Evolutionary conservation across 2,113 vertebrate species (phyloP), one percentile per base, ranked within the genome.

Genomic region (Lampris incognitus): DNA sequence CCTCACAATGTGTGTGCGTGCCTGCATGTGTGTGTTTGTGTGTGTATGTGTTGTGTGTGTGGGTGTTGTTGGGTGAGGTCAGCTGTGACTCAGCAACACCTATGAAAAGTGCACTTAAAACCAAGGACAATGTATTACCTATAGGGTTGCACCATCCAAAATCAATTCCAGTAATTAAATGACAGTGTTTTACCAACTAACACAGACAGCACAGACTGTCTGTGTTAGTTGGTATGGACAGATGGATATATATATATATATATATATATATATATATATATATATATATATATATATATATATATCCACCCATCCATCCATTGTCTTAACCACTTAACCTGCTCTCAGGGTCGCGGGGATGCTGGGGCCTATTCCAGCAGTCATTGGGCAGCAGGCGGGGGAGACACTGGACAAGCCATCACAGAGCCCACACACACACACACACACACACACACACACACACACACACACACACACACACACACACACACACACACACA

Each of bases 31-130:
- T 48, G 66, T 24, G 57, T 51, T n/a, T 52, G 59, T 58, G 68
- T 62, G 64, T 13, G 8, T 52, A 9, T 13, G 50, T 52, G 50
- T 24, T 13, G 50, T 52, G 60, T 60, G 8, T 52, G 2, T 52
- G 50, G 57, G n/a, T 51, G 5, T 7, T 8, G 46, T 2, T 9
- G 48, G 38, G 42, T 64, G 57, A 50, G 73, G 68, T 57, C 75
- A 88, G 86, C 79, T 89, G 91, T 92, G 89, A 92, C 85, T 92
- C 89, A 92, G 89, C 89, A 87, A 44, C 86, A 81, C 78, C 83
- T 88, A 75, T 66, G 74, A 77, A 52, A 46, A 65, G 63, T 77
- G 56, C 72, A 54, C 58, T 8, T 41, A 44, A 70, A 48, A 76
- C 66, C 70, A 84, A 87, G 72, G 80, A 66, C 76, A 69, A 24